A percentile compares a stretch with the other conserved stretches of the same genome.
These are phyloP conservation scores for Procavia capensis DNA, from an alignment of 2,113 vertebrate species.

Conservation along the genomic window DNA sequence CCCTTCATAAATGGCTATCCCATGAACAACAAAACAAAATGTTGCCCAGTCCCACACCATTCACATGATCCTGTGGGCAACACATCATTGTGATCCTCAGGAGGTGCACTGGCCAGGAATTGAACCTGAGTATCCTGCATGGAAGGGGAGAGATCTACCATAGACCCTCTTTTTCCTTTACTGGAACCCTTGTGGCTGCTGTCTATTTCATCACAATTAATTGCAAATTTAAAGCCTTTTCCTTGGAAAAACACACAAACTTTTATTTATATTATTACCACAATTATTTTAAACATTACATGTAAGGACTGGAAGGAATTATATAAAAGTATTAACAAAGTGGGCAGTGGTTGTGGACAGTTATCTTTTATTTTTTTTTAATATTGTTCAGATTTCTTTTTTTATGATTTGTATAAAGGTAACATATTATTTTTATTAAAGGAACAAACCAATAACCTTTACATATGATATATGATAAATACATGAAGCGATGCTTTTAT, in stretches of 20 bases:
- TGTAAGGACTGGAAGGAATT: not conserved
- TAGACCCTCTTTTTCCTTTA: not conserved
- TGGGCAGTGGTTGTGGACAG: not conserved
- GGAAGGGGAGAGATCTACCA: not conserved
- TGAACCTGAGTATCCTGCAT: not conserved
- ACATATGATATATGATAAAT: not conserved
- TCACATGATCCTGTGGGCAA: not conserved
- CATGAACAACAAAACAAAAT: not conserved
- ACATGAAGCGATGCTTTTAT: not conserved
- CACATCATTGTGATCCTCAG: not conserved
- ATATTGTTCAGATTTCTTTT: not conserved
- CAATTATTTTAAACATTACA: conserved; percentile 39
- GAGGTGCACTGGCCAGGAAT: not conserved
- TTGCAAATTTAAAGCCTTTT: not conserved
- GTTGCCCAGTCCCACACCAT: not conserved
- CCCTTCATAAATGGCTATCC: not conserved
- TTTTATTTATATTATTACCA: not conserved
- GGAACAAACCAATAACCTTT: not conserved
- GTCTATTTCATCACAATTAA: conserved; percentile 10
- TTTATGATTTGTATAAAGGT: not conserved
- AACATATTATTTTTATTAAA: conserved; percentile 40
- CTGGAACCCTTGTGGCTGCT: not conserved
- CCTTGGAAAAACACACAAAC: not conserved
- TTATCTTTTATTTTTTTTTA: conserved; percentile 28
- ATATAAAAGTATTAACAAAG: conserved; percentile 27